Evolutionary conservation across 92 coral and sea anemone species (phyloP).

Genomic region (Micromussa lordhowensis): DNA sequence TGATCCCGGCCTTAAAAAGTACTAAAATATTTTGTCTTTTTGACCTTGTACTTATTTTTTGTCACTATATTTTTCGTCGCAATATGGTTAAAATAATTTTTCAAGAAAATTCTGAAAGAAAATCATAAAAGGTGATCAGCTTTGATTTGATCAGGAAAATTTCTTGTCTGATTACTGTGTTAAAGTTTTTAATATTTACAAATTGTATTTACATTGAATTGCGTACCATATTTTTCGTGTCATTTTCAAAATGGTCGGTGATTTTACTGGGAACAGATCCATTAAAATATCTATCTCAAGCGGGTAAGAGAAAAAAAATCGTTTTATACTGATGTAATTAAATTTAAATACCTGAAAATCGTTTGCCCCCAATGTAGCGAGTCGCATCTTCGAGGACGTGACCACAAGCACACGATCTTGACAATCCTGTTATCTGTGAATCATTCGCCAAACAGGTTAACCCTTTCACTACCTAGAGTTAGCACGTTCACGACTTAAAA

Average conservation of each 20-base stretch:
- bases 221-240: neutral
- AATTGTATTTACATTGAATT: neutral
- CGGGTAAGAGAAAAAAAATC: neutral
- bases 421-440: conserved; percentile 15
- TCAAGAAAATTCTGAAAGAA: neutral
- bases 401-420: conserved; percentile 59
- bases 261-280: neutral
- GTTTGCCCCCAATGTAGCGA: conserved; percentile 58
- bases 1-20: too few relatives aligned
- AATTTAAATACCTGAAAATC: conserved; percentile 55
- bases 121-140: neutral
- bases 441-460: neutral
- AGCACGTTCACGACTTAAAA: neutral
- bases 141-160: neutral
- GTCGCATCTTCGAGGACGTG: conserved; percentile 62
- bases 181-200: neutral
- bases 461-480: neutral
- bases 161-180: neutral
- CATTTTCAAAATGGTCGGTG: neutral
- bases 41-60: neutral
- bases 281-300: neutral
- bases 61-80: neutral
- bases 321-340: neutral
- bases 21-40: neutral
- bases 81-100: neutral